Conservation (phyloP, 2,888 invertebrate species). For the Drosophila nigricruria region DNA sequence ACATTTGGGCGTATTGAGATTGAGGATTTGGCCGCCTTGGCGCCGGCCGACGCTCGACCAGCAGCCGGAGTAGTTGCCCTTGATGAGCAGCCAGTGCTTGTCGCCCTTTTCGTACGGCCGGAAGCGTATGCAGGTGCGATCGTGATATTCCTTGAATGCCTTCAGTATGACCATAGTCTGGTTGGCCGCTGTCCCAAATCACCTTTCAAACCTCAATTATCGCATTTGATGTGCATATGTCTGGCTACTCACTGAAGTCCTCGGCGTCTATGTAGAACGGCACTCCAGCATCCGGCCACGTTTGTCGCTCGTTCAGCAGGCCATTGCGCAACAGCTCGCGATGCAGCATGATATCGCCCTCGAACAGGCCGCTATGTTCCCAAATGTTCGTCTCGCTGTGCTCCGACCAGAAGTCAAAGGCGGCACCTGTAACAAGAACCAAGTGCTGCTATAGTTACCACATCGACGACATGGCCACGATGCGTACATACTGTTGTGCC, state of each 20-base stretch:
- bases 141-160: slow-evolving; percentile 88
- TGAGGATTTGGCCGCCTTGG: slow-evolving; percentile 88
- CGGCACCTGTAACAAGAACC: slow-evolving; percentile 65
- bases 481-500: slow-evolving; percentile 82
- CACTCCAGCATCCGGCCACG: slow-evolving; percentile 87
- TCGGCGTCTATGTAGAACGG: slow-evolving; percentile 86
- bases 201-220: slow-evolving; percentile 30
- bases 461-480: background rate
- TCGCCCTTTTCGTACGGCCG: slow-evolving; percentile 87
- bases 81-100: slow-evolving; percentile 87
- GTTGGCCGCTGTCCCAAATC: slow-evolving; percentile 81
- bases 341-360: slow-evolving; percentile 88
- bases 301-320: slow-evolving; percentile 84
- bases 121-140: slow-evolving; percentile 88
- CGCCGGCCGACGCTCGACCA: slow-evolving; percentile 89
- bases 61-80: slow-evolving; percentile 87
- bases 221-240: background rate
- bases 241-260: slow-evolving; percentile 86
- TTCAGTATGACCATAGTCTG: slow-evolving; percentile 86
- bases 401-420: slow-evolving; percentile 86
- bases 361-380: slow-evolving; percentile 87
- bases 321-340: slow-evolving; percentile 85
- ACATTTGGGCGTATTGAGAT: slow-evolving; percentile 87
- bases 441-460: background rate
- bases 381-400: slow-evolving; percentile 86